Evolutionary conservation across 2,113 vertebrate genomes (phyloP), one percentile per base, ranked within the genome.

Genomic region (Orthochromis indermauri): DNA sequence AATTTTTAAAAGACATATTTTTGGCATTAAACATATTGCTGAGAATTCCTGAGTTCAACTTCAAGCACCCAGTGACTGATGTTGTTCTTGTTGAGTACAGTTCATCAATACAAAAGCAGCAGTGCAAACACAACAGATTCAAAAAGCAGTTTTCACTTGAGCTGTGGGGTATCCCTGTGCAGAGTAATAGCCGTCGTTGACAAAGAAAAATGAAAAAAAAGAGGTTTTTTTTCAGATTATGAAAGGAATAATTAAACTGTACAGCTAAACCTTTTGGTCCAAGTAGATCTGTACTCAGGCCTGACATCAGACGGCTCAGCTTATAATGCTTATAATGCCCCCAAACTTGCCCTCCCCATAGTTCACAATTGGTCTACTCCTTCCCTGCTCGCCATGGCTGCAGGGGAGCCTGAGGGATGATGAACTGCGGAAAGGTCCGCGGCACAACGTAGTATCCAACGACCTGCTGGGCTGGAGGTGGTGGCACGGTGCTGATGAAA

Each of bases 361-460:
- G 49, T 3, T 47, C 40, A 33, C 33, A 59, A 81, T 54, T 1
- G 35, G 31, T 83, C 66, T 94, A 94, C 57, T 93, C 91, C 80
- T 93, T 96, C 81, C 91, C 95, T 4, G 88, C 78, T 14, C 90
- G 94, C 93, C 95, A 96, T 5, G 95, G 90, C 84, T 96, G 95
- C 76, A 96, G 78, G 47, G 93, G 21, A 82, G 96, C 95, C 26
- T 95, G 95, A 45, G 96, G 96, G 57, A 97, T 12, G 61, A 97
- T 95, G 92, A 97, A 97, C 88, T 96, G 96, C 1, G 96, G 95
- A 14, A 94, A 40, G 1, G 89, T 87, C 73, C 95, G 96, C 3
- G 95, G 95, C 51, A 96, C 26, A 45, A 97, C 82, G 86, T 96
- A 97, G 93, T 96, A 97, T 82, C 95, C 91, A 14, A 96, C 90